phyloP scores from a whole-genome alignment of 2,113 vertebrate genomes.

The Ploceus nigricollis region DNA sequence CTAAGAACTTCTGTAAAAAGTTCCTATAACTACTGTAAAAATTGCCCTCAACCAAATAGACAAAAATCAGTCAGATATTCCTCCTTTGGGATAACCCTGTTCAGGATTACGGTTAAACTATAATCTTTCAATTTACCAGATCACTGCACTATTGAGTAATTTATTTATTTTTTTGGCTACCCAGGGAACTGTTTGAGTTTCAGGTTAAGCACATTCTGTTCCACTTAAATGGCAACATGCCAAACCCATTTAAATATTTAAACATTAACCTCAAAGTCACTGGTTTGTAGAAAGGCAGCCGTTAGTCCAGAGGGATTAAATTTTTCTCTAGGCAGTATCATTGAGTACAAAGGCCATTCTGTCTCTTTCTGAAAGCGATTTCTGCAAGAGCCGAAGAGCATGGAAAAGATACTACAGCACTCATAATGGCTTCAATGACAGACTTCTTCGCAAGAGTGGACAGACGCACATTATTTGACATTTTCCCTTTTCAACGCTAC shows the following conservation, averaged over 20 bases:
- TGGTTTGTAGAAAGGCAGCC: background rate
- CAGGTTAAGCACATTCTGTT: slow-evolving; percentile 42
- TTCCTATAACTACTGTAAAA: background rate
- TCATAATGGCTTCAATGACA: background rate
- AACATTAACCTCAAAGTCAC: slow-evolving; percentile 55
- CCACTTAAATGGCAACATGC: slow-evolving; percentile 17
- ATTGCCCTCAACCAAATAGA: background rate
- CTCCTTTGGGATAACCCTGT: background rate
- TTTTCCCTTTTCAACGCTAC: background rate
- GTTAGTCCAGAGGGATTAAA: background rate
- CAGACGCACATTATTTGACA: rapidly evolving
- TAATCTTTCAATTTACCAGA: background rate
- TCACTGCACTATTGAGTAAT: background rate
- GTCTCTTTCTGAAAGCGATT: background rate
- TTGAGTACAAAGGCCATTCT: slow-evolving; percentile 12
- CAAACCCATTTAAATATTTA: slow-evolving; percentile 54
- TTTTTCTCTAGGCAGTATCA: background rate
- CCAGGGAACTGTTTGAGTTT: slow-evolving; percentile 25
- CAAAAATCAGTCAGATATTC: background rate
- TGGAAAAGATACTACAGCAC: background rate
- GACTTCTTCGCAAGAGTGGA: background rate
- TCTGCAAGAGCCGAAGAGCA: background rate
- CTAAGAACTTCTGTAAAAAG: background rate
- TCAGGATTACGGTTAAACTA: background rate
- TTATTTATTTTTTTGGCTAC: slow-evolving; percentile 8